Conservation (phyloP, 2,797 vertebrate species). For the Pterois miles region DNA sequence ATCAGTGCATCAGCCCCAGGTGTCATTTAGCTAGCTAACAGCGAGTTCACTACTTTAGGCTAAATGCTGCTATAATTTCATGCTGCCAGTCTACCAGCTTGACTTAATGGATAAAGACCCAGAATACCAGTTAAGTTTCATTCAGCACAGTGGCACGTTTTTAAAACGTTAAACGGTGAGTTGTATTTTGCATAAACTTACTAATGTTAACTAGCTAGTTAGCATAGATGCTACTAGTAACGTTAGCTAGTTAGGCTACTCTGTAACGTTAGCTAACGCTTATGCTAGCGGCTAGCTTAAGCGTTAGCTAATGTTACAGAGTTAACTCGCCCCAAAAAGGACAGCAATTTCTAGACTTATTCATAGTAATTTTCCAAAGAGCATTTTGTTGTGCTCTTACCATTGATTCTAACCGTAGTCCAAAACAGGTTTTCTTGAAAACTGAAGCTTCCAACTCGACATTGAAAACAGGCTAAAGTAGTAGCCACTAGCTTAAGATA, state of each 20-base stretch:
- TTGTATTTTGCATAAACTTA: not conserved
- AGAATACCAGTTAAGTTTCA: not conserved
- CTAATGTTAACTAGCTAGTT: not conserved
- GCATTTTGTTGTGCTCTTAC: not conserved
- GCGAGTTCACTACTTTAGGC: too few relatives aligned
- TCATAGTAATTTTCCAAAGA: not conserved
- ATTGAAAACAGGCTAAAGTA: not conserved
- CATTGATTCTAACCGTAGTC: too few relatives aligned
- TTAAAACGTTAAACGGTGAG: not conserved
- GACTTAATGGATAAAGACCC: not conserved
- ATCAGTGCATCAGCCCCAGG: too few relatives aligned
- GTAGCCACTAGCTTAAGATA: not conserved
- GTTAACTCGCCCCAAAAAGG: too few relatives aligned
- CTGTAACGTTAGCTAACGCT: too few relatives aligned
- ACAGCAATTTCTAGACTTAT: not conserved
- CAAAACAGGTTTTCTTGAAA: not conserved
- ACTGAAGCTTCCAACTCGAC: not conserved
- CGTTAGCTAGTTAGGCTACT: not conserved
- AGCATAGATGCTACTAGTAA: not conserved
- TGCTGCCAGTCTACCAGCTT: not conserved
- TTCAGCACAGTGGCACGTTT: not conserved
- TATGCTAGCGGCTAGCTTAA: too few relatives aligned
- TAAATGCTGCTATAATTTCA: not conserved
- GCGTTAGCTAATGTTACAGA: not conserved
- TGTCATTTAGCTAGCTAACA: too few relatives aligned